Base-by-base conservation (phyloP, 2,113 vertebrate genomes). In the Leptobrachium leishanense region DNA sequence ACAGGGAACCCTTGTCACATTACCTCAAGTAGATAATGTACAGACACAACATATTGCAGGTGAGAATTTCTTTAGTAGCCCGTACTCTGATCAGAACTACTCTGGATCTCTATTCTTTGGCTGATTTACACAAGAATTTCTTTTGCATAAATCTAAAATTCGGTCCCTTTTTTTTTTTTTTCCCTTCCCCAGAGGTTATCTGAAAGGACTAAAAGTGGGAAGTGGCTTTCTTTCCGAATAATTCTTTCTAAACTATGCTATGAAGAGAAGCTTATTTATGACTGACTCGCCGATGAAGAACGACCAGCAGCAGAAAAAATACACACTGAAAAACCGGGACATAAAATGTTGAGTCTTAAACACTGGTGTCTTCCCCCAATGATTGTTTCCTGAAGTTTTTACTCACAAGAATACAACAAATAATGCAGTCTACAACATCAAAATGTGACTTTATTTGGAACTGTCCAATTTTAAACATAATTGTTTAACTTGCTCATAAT, bases 11-110 rank as follows among this genome's bases (percentile, higher is more conserved):
- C 87, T 93, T n/a, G 93, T 92, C 79, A 84, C 93, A 53, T 88
- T 94, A 84, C 91, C 93, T 86, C 93, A 93, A 84, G 86, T 93
- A 84, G 96, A 98, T 3, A 93, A 91, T 71, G 89, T 95, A 85
- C 93, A 95, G 54, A 90, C 91, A 76, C 94, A 94, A 72, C 94
- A 95, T 87, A 95, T 90, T 82, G 87, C 96, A 94, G 95, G 97
- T 98, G 86, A 64, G 31, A 5, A 1, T 41, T 68, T 31, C 20
- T 31, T 31, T 31, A 31, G 1, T 31, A 31, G 20, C 20, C 20
- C 20, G 20, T 31, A 31, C 20, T 31, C 20, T 31, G 20, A 31
- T 31, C 20, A 31, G 20, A 31, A 31, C 20, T 31, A 31, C 20
- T 31, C 20, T 31, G 20, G 20, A 31, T 31, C 20, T 31, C 20